A percentile compares a stretch with the other conserved stretches of the same genome.
Evolutionary conservation across 2,888 invertebrate species (phyloP).

Genomic region (Tiliacea aurago): DNA sequence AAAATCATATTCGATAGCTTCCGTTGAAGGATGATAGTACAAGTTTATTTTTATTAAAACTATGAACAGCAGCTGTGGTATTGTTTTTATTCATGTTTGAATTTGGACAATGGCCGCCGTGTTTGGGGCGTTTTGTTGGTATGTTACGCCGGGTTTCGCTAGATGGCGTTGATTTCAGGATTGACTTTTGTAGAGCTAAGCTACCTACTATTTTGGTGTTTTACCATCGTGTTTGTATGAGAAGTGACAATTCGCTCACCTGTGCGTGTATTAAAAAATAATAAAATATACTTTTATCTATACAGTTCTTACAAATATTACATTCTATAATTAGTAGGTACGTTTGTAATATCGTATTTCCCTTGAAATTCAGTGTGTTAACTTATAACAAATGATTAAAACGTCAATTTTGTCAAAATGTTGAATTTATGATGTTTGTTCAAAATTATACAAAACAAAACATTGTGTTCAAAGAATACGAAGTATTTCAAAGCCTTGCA

Average conservation of each 20-base stretch:
- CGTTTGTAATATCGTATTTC: neutral
- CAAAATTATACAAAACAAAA: neutral
- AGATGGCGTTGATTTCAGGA: slow-evolving; percentile 51
- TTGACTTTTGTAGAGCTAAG: neutral
- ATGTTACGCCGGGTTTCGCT: slow-evolving; percentile 24
- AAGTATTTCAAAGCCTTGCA: slow-evolving; percentile 30
- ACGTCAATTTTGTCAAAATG: neutral
- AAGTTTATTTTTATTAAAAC: slow-evolving; percentile 60
- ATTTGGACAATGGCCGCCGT: slow-evolving; percentile 2
- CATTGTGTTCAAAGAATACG: slow-evolving; percentile 1
- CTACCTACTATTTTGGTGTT: neutral
- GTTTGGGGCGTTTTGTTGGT: slow-evolving; percentile 7
- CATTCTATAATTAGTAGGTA: neutral
- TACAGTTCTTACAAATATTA: neutral
- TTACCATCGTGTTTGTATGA: slow-evolving; percentile 5
- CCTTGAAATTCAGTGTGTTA: neutral
- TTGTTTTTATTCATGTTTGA: slow-evolving; percentile 15
- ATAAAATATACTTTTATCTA: neutral
- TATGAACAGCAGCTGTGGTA: slow-evolving; percentile 45
- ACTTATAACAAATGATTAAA: neutral
- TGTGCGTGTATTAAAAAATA: neutral
- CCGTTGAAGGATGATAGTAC: slow-evolving; percentile 24
- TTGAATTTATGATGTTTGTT: too few species aligned
- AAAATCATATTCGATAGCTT: slow-evolving; percentile 51
- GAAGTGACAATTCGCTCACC: neutral